Evolutionary conservation across 64 coral and sea anemone genomes (phyloP), one percentile per base, ranked within the genome.

Genomic region (Pocillopora damicornis): DNA sequence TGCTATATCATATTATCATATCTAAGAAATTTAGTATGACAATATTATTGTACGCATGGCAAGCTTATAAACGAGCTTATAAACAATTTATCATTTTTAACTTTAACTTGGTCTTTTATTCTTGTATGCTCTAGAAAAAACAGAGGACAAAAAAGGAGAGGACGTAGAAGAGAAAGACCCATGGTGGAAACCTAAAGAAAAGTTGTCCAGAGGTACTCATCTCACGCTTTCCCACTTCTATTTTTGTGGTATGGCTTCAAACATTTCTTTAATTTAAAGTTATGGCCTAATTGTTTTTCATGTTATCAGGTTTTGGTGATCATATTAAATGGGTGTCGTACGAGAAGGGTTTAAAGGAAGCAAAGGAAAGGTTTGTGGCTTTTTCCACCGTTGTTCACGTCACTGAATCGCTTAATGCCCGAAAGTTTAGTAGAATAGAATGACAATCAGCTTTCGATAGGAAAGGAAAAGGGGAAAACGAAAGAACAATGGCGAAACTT

Each of bases 171-270:
- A 87, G 36, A 92, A 89, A 77, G 92, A 90, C 58, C 87, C 94
- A 1, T 96, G 94, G 94, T 96, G 94, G 94, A 93, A 65, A 60
- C 91, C 91, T 58, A 86, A 85, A 58, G 59, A 81, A 63, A 16
- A 81, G 13, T 71, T 72, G 62, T 85, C 81, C 13, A 71, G 65
- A 85, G 81, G 81, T 85, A 72, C 79, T 0, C 14, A 80, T 0
- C 17, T 20, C n/a, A 25, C 3, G 13, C 22, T 9, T 63, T 36
- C 11, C 4, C 17, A 15, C 1, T 37, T 35, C 35, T 60, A 59
- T 57, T 59, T 35, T 38, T 79, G 45, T 60, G 18, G 30, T 73
- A 11, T 25, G 30, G 2, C 5, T 25, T 73, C n/a, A 22, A 51
- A 51, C 7, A 4, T 4, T 51, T 51, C 42, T 51, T 51, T 51